Evolutionary conservation across 2,113 vertebrate genomes (phyloP).

Genomic region (Blennius ocellaris): DNA sequence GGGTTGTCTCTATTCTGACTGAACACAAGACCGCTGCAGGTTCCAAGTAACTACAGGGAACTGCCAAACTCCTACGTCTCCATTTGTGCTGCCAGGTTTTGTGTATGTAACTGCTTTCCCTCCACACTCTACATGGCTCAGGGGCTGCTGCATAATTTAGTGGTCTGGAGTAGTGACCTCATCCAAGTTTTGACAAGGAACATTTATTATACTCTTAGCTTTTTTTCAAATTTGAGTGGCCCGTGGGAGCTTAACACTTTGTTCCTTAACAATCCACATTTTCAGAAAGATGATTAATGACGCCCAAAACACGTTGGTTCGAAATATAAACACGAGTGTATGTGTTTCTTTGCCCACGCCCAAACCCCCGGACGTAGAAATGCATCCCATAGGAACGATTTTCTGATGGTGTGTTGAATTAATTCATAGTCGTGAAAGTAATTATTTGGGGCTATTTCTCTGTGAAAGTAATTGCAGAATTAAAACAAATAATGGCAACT

Average conservation of each 20-base stretch:
- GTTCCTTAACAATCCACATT: constrained; percentile 21
- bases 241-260: constrained; percentile 30
- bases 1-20: not conserved
- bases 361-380: not conserved
- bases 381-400: constrained; percentile 22
- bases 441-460: not conserved
- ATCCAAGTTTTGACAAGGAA: constrained; percentile 53
- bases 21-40: not conserved
- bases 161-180: constrained; percentile 55
- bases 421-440: not conserved
- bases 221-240: constrained; percentile 19
- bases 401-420: constrained; percentile 6
- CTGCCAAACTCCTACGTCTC: constrained; percentile 23
- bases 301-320: constrained; percentile 9
- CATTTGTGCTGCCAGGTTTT: constrained; percentile 38
- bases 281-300: constrained; percentile 41
- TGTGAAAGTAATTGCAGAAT: constrained; percentile 6
- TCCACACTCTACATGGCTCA: constrained; percentile 31
- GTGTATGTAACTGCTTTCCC: constrained; percentile 35
- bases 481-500: not conserved
- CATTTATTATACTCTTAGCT: constrained; percentile 43
- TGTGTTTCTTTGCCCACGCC: not conserved
- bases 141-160: constrained; percentile 70
- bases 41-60: not conserved
- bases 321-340: not conserved